These are phyloP conservation scores for Mesodorylaimus sp. DNA, from an alignment of 2,888 invertebrate species.

Conservation along the genomic window DNA sequence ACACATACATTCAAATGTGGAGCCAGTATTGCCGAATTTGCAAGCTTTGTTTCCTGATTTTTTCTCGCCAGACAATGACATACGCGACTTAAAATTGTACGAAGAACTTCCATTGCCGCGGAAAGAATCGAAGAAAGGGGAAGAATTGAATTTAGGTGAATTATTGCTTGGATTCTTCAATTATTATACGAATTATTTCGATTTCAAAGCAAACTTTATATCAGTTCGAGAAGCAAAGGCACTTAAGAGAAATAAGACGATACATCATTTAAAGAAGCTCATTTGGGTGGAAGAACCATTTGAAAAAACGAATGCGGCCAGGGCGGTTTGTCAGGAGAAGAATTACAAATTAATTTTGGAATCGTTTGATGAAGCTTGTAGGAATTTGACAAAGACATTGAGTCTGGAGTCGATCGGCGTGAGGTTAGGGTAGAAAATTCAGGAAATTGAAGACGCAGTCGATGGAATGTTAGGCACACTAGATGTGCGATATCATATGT, in stretches of 20 bases:
- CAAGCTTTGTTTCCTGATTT: conserved; percentile 18
- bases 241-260: too few species aligned
- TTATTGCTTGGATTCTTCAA: conserved; percentile 24
- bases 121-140: not conserved
- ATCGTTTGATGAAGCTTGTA: not conserved
- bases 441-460: too few species aligned
- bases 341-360: not conserved
- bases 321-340: conserved; percentile 13
- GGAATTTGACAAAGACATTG: not conserved
- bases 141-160: conserved; percentile 15
- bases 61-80: conserved; percentile 13
- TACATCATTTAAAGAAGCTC: not conserved
- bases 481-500: too few species aligned
- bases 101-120: conserved; percentile 10
- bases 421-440: too few species aligned
- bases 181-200: conserved; percentile 21
- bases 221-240: too few species aligned
- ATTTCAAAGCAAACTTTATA: conserved; percentile 18
- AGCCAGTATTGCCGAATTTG: conserved; percentile 25
- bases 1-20: too few species aligned
- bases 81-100: conserved; percentile 15
- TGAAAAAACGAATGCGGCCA: conserved; percentile 22
- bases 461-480: too few species aligned
- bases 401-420: not conserved
- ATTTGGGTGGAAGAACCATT: conserved; percentile 26